Conservation (phyloP, 53 echinoderm and acorn worm species). For the Temnopleurus reevesii region DNA sequence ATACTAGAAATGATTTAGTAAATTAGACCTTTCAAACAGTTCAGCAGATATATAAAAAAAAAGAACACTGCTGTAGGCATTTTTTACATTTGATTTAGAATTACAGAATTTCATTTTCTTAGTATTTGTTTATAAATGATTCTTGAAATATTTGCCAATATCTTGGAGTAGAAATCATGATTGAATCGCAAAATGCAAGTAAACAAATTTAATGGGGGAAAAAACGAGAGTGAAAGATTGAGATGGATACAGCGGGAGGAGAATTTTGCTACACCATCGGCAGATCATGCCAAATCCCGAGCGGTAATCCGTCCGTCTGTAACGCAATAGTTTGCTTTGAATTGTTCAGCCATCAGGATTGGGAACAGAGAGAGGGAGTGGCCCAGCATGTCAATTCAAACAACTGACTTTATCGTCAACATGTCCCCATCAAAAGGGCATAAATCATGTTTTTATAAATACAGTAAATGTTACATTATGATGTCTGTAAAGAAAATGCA, state of each 20-base stretch:
- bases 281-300: not conserved
- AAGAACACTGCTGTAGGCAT: too few species aligned
- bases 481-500: too few species aligned
- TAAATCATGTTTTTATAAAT: too few species aligned
- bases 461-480: too few species aligned
- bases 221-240: not conserved
- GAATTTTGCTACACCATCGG: not conserved
- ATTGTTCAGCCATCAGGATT: not conserved
- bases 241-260: not conserved
- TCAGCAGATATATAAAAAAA: too few species aligned
- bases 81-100: too few species aligned
- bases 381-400: not conserved
- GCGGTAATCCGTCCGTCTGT: conserved; percentile 2
- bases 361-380: not conserved
- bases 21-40: too few species aligned
- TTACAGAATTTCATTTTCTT: too few species aligned
- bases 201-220: not conserved
- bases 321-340: conserved; percentile 26
- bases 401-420: too few species aligned
- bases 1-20: not conserved
- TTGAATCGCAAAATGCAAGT: not conserved
- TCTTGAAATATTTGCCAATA: too few species aligned
- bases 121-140: too few species aligned
- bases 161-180: too few species aligned
- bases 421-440: not conserved